phyloP scores from a whole-genome alignment of 2,797 vertebrate genomes.

The Rhinatrema bivittatum region DNA sequence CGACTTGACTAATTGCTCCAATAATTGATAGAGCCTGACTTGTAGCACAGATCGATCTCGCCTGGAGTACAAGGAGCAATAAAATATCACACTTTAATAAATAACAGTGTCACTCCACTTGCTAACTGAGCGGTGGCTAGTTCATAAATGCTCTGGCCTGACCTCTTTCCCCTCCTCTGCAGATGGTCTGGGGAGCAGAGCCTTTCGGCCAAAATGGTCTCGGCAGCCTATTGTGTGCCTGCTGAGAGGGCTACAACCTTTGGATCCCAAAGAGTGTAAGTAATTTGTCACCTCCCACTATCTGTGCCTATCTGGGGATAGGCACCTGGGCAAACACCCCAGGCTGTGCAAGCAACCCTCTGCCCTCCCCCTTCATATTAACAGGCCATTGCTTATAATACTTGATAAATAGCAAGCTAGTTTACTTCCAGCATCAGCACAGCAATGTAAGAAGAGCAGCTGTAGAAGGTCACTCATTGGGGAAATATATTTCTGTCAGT shows the following conservation, averaged over 20 bases:
- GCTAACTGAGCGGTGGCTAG: conserved; percentile 7
- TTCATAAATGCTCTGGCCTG: conserved; percentile 32
- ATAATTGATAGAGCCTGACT: conserved; percentile 85
- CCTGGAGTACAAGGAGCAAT: conserved; percentile 62
- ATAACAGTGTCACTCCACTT: conserved; percentile 43
- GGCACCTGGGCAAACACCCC: conserved; percentile 58
- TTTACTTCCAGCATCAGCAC: conserved; percentile 20
- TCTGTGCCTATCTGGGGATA: conserved; percentile 51
- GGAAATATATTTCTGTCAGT: conserved; percentile 76
- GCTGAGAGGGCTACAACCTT: conserved; percentile 47
- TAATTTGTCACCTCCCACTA: conserved; percentile 73
- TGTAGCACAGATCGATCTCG: conserved; percentile 73
- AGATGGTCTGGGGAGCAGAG: conserved; percentile 56
- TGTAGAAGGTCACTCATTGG: conserved; percentile 71
- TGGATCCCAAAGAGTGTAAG: conserved; percentile 43
- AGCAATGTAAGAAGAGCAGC: conserved; percentile 44
- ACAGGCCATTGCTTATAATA: conserved; percentile 48
- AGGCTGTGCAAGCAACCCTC: conserved; percentile 44
- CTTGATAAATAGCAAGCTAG: conserved; percentile 57
- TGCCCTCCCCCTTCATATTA: conserved; percentile 27
- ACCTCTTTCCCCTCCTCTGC: conserved; percentile 58
- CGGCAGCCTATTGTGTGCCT: background rate
- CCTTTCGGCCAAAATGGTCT: background rate
- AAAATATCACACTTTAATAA: conserved; percentile 62
- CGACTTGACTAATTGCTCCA: conserved; percentile 76